These are phyloP conservation scores for Atlantisia rogersi DNA, from an alignment of 2,113 vertebrate species.

Conservation along the genomic window DNA sequence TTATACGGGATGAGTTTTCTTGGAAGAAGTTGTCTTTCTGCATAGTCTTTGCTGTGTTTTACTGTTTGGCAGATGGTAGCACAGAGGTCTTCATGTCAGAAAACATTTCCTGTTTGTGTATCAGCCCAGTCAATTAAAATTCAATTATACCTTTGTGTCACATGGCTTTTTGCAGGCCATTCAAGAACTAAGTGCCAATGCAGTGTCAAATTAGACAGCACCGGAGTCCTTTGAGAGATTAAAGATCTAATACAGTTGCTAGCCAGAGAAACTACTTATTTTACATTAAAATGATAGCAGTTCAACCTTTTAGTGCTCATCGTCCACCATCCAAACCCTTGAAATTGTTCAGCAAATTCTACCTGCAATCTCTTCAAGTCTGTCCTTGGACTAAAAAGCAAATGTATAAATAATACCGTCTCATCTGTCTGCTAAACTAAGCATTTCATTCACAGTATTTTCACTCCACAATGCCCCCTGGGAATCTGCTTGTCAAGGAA, in stretches of 20 bases:
- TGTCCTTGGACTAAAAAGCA: background rate
- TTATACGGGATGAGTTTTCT: background rate
- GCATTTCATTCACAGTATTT: background rate
- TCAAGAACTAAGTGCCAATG: conserved; percentile 9
- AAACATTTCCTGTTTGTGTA: conserved; percentile 48
- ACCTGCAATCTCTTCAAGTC: background rate
- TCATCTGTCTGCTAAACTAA: background rate
- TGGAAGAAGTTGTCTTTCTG: background rate
- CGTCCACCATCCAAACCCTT: background rate
- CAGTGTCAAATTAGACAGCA: background rate
- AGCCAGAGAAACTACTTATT: background rate
- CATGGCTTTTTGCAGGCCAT: background rate
- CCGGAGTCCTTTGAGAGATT: background rate
- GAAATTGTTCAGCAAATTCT: background rate
- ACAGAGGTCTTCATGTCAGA: background rate
- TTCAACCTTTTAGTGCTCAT: background rate
- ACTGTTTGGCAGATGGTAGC: conserved; percentile 24
- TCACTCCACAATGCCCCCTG: background rate
- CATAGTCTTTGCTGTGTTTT: background rate
- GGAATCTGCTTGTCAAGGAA: background rate
- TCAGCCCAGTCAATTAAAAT: background rate
- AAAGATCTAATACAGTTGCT: conserved; percentile 22
- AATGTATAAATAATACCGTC: background rate
- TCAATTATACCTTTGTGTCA: background rate
- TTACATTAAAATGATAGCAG: background rate